These are phyloP conservation scores for Coptodon bakossiorum DNA, from an alignment of 2,113 vertebrate genomes.

Conservation along the genomic window DNA sequence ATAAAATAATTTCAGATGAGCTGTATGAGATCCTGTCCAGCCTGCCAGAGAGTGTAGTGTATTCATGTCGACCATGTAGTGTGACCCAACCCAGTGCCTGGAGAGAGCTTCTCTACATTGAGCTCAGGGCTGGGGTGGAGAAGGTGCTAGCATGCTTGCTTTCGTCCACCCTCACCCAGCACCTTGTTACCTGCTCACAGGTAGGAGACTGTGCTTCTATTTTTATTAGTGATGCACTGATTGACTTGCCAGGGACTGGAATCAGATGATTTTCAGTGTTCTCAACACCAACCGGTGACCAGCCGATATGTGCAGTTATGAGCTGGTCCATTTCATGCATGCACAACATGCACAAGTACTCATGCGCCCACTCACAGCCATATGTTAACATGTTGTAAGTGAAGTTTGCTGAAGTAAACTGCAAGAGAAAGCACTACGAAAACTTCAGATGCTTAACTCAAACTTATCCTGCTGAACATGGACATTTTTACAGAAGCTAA, in stretches of 20 bases:
- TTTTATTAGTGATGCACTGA: neutral
- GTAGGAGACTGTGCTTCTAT: slow-evolving; percentile 41
- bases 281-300: neutral
- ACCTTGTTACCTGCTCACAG: slow-evolving; percentile 80
- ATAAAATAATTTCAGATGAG: slow-evolving; percentile 73
- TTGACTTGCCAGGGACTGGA: neutral
- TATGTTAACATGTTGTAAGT: neutral
- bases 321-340: neutral
- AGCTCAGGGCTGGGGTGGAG: slow-evolving; percentile 80
- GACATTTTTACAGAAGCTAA: neutral
- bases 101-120: slow-evolving; percentile 81
- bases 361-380: neutral
- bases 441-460: neutral
- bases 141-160: slow-evolving; percentile 83
- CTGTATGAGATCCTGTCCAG: slow-evolving; percentile 90
- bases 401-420: neutral
- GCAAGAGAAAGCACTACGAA: neutral
- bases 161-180: slow-evolving; percentile 75
- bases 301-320: neutral
- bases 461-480: neutral
- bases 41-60: slow-evolving; percentile 86
- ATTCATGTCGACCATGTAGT: slow-evolving; percentile 83
- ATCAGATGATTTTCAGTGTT: neutral
- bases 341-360: neutral
- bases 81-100: slow-evolving; percentile 76